These are phyloP conservation scores for Macaca nemestrina DNA, from an alignment of 2,113 vertebrate genomes.

Conservation along the genomic window DNA sequence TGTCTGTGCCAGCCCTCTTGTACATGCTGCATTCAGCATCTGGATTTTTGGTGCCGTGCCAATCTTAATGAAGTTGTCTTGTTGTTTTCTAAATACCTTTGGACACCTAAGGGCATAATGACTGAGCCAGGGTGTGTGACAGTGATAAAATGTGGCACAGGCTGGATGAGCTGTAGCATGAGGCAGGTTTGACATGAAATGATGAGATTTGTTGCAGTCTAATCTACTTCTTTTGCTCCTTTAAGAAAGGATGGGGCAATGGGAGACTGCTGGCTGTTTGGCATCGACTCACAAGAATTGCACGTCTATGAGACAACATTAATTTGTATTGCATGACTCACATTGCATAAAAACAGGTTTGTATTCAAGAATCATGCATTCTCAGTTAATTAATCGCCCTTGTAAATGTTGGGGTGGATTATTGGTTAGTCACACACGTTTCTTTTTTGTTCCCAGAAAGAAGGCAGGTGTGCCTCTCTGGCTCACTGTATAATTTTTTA, in stretches of 20 bases:
- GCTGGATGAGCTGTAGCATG: background rate
- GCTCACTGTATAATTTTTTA: constrained; percentile 61
- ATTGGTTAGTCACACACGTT: constrained; percentile 70
- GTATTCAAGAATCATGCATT: constrained; percentile 64
- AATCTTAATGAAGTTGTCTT: constrained; percentile 68
- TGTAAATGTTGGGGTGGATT: constrained; percentile 71
- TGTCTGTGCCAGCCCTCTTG: background rate
- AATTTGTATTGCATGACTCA: constrained; percentile 78
- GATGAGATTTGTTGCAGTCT: constrained; percentile 26
- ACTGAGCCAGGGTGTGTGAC: background rate
- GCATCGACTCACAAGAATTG: constrained; percentile 41
- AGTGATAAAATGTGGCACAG: constrained; percentile 3
- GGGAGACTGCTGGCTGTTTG: constrained; percentile 1
- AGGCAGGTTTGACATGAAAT: constrained; percentile 30
- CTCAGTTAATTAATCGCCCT: constrained; percentile 71
- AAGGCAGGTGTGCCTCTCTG: constrained; percentile 63
- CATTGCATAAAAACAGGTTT: constrained; percentile 67
- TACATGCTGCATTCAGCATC: background rate
- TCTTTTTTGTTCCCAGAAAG: constrained; percentile 57
- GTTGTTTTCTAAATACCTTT: constrained; percentile 59
- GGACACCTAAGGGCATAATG: constrained; percentile 41
- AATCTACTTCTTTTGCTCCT: background rate
- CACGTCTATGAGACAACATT: constrained; percentile 48
- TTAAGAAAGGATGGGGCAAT: constrained; percentile 13
- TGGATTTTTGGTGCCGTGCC: constrained; percentile 51